Base-by-base conservation (phyloP, 2,888 invertebrate genomes). In the Carpatolechia fugitivella region DNA sequence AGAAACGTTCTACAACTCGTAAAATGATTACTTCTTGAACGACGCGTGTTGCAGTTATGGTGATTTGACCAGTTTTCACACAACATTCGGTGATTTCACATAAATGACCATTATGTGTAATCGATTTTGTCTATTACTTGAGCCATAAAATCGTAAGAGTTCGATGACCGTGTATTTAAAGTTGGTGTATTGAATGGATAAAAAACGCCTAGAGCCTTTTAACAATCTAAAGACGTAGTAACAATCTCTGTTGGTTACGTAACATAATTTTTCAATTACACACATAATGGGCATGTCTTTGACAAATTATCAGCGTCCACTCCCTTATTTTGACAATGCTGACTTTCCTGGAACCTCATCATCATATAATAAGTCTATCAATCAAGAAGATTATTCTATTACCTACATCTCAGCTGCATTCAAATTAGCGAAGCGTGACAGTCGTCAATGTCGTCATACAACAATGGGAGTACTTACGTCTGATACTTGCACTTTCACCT, bases 311-410 rank as follows among this genome's bases (percentile, higher is more conserved):
- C 69, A 69, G 66, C 66, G 69, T 67, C 69, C 72, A 63, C 68
- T 70, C 69, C 75, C 68, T 63, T 70, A 68, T 64, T 77, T 74
- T 76, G 74, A 80, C 80, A 80, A 77, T 74, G 66, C 70, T 56
- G 59, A 70, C 76, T 80, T 83, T 78, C 76, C 78, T 77, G 76
- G 78, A 77, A 80, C 77, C 79, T 77, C 79, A 80, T 81, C 82
- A 77, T 78, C 76, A 76, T 76, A 84, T 80, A 82, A 82, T 82
- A 80, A 79, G 76, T 77, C 78, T 73, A 85, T 86, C 82, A 82
- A 83, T 85, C 85, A 83, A 76, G 69, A 61, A 81, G 78, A 81
- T 82, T 80, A 80, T 80, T 78, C 71, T 77, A 78, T 78, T 80
- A 78, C 73, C 70, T 74, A 74, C 76, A 75, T 61, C 60, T 55